Evolutionary conservation across 2,113 vertebrate species (phyloP).

Genomic region (Hiodon tergisus): DNA sequence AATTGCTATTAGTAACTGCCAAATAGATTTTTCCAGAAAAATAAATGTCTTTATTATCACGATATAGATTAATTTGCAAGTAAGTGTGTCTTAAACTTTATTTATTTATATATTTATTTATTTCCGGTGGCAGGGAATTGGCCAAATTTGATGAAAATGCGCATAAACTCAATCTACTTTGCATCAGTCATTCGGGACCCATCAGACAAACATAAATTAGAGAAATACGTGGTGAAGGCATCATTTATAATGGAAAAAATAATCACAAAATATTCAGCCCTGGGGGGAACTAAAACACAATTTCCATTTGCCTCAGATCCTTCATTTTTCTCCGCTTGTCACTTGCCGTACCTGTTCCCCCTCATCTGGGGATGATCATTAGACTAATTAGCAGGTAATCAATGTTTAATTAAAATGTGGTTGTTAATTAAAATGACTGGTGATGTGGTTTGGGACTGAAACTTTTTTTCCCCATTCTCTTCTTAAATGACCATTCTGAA

Average conservation of each 20-base stretch:
- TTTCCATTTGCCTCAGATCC: slow-evolving; percentile 55
- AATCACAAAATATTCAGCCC: slow-evolving; percentile 55
- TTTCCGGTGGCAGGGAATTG: slow-evolving; percentile 53
- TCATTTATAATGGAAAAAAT: slow-evolving; percentile 65
- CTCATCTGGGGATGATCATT: slow-evolving; percentile 77
- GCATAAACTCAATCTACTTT: slow-evolving; percentile 52
- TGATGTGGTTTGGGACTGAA: slow-evolving; percentile 49
- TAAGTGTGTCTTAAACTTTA: slow-evolving; percentile 38
- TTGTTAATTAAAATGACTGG: slow-evolving; percentile 74
- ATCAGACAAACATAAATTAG: slow-evolving; percentile 62
- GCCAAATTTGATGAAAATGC: slow-evolving; percentile 62
- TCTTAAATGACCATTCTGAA: slow-evolving; percentile 34
- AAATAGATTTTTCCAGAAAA: slow-evolving; percentile 37
- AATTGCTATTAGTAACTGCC: slow-evolving; percentile 16
- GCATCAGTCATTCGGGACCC: slow-evolving; percentile 57
- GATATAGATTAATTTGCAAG: slow-evolving; percentile 41
- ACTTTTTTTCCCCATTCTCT: slow-evolving; percentile 32
- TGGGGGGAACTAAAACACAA: slow-evolving; percentile 52
- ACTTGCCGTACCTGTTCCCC: slow-evolving; percentile 46
- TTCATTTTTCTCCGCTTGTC: slow-evolving; percentile 55
- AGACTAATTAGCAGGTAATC: slow-evolving; percentile 84
- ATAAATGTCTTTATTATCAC: slow-evolving; percentile 35
- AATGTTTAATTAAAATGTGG: slow-evolving; percentile 86
- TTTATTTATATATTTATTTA: slow-evolving; percentile 49
- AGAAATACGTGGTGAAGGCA: slow-evolving; percentile 60